Evolutionary conservation across 2,888 invertebrate genomes (phyloP).

Genomic region (Eurytoma californica): DNA sequence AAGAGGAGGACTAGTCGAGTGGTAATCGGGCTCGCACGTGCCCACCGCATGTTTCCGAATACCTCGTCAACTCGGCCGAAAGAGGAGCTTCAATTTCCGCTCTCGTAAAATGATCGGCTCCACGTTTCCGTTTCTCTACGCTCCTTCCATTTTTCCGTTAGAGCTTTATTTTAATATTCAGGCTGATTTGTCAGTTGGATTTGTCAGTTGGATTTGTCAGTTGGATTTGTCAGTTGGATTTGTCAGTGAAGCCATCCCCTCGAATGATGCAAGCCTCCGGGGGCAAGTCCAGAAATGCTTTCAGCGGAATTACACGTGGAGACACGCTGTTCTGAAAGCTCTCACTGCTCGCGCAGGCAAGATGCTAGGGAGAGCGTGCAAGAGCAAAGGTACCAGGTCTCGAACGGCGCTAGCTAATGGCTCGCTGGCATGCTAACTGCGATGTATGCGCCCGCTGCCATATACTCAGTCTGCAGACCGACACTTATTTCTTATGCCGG

Average conservation of each 20-base stretch:
- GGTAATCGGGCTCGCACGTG: conserved; percentile 58
- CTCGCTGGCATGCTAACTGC: conserved; percentile 24
- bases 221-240: background rate
- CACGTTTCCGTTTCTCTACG: background rate
- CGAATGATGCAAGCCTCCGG: too few species aligned
- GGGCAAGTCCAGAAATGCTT: background rate
- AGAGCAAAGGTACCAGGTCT: conserved; percentile 4
- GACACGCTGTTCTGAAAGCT: background rate
- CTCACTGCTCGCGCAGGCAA: background rate
- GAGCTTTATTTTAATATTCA: background rate
- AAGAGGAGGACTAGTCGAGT: background rate
- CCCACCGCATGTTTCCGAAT: conserved; percentile 59
- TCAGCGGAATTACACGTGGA: background rate
- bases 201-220: too few species aligned
- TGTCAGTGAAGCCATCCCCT: too few species aligned
- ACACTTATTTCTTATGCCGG: background rate
- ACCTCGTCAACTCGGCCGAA: conserved; percentile 16
- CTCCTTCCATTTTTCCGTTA: too few species aligned
- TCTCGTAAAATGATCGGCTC: conserved; percentile 23
- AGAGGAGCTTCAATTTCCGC: conserved; percentile 52
- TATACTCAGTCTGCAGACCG: background rate
- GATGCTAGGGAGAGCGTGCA: background rate
- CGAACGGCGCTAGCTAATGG: conserved; percentile 6
- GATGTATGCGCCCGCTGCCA: background rate
- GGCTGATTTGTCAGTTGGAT: too few species aligned